A percentile compares a stretch with the other conserved stretches of the same genome.
Conservation (phyloP, 2,888 invertebrate species). For the Syrista parreyssii region DNA sequence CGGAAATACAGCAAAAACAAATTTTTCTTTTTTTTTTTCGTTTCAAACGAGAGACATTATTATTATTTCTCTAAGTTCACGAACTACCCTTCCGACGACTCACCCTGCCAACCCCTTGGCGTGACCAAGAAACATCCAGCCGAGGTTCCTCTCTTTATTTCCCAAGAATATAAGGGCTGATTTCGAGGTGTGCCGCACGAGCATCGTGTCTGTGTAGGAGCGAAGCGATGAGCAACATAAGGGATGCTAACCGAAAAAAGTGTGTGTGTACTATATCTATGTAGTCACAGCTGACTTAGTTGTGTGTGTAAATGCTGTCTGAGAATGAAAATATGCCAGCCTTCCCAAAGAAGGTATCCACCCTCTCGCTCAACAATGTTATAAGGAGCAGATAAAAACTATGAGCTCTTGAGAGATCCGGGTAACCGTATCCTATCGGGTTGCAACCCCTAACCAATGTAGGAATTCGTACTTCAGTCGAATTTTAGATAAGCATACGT, state of each 20-base stretch:
- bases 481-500: not conserved
- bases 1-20: not conserved
- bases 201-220: not conserved
- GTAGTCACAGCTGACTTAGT: not conserved
- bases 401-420: not conserved
- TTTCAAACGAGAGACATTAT: not conserved
- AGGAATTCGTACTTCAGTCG: not conserved
- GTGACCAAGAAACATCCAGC: conserved; percentile 12
- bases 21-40: no score
- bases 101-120: not conserved
- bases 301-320: conserved; percentile 7
- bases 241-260: not conserved
- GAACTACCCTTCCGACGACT: not conserved
- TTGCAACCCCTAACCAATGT: conserved; percentile 12
- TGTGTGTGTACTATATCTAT: not conserved
- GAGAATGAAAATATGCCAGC: conserved; percentile 34
- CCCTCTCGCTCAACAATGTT: conserved; percentile 7
- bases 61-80: no score
- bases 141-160: conserved; percentile 4
- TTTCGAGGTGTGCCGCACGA: not conserved
- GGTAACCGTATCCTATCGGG: conserved; percentile 30
- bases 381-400: conserved; percentile 15
- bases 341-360: conserved; percentile 6
- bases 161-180: not conserved
- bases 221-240: not conserved